These are phyloP conservation scores for Morone chrysops DNA, from an alignment of 2,113 vertebrate species.

Conservation along the genomic window DNA sequence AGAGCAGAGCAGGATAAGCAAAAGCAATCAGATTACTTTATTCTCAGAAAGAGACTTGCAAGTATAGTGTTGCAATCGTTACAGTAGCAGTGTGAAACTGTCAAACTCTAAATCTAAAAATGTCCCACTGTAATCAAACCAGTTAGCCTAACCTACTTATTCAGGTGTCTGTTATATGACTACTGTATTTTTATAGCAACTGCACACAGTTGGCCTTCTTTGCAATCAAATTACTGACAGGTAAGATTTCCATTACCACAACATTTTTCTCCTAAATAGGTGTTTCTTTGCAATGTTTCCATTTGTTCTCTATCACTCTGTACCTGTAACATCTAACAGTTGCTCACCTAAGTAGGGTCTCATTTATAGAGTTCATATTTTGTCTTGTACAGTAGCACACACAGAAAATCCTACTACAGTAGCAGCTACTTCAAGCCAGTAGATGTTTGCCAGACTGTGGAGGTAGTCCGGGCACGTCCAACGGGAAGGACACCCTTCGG, in stretches of 20 bases:
- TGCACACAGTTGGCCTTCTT: not conserved
- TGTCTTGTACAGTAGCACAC: not conserved
- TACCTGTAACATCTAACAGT: not conserved
- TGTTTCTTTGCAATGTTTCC: not conserved
- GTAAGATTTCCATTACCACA: not conserved
- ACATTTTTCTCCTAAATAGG: not conserved
- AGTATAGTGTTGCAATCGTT: too few species aligned
- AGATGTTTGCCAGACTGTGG: conserved; percentile 7
- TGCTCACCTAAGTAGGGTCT: not conserved
- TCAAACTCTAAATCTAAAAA: not conserved
- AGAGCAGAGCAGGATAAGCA: not conserved
- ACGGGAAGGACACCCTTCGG: conserved; percentile 32
- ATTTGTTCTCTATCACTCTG: too few species aligned
- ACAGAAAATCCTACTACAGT: not conserved
- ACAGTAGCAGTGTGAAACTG: not conserved
- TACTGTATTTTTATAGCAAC: not conserved
- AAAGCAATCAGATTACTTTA: not conserved
- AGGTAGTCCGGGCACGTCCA: conserved; percentile 8
- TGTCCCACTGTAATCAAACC: not conserved
- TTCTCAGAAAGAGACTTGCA: not conserved
- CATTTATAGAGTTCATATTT: not conserved
- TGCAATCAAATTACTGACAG: not conserved
- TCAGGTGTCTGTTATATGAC: not conserved
- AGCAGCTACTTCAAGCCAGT: not conserved
- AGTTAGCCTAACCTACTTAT: not conserved